A percentile compares a stretch with the other conserved stretches of the same genome.
Evolutionary conservation across 2,888 invertebrate species (phyloP).

Genomic region (Fragum sueziense): DNA sequence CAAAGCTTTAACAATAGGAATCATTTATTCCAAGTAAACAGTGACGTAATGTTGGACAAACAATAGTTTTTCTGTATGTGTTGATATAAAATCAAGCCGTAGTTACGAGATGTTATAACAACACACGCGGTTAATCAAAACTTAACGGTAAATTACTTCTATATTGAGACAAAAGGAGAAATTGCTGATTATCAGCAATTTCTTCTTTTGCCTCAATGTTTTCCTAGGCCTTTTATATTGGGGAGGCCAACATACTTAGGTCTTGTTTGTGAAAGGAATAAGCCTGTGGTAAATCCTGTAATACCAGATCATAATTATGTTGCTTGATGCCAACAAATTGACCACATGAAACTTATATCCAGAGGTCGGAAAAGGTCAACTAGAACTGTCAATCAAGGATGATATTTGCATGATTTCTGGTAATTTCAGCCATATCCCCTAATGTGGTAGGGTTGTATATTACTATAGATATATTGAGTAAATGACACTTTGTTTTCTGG

Average conservation of each 20-base stretch:
- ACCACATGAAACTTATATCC: constrained; percentile 7
- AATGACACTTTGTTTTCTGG: background rate
- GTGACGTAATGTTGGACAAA: too few relatives aligned
- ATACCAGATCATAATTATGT: background rate
- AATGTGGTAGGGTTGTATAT: background rate
- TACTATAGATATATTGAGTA: background rate
- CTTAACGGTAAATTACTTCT: background rate
- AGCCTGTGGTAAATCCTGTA: too few relatives aligned
- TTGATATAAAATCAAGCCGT: background rate
- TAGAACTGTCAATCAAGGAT: background rate
- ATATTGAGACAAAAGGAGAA: background rate
- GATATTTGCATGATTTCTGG: constrained; percentile 4
- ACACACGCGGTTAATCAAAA: too few relatives aligned
- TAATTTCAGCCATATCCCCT: background rate
- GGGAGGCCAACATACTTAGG: too few relatives aligned
- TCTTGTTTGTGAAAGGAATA: too few relatives aligned
- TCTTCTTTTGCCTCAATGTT: too few relatives aligned
- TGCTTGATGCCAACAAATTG: constrained; percentile 1
- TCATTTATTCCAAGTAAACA: too few relatives aligned
- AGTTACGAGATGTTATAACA: too few relatives aligned
- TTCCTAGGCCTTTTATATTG: too few relatives aligned
- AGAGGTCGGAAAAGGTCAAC: constrained; percentile 7
- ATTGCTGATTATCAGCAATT: background rate
- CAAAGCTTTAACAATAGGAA: too few relatives aligned
- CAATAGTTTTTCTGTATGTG: background rate